Conservation (phyloP, 2,888 invertebrate species). For the Cyclophora albipunctata region DNA sequence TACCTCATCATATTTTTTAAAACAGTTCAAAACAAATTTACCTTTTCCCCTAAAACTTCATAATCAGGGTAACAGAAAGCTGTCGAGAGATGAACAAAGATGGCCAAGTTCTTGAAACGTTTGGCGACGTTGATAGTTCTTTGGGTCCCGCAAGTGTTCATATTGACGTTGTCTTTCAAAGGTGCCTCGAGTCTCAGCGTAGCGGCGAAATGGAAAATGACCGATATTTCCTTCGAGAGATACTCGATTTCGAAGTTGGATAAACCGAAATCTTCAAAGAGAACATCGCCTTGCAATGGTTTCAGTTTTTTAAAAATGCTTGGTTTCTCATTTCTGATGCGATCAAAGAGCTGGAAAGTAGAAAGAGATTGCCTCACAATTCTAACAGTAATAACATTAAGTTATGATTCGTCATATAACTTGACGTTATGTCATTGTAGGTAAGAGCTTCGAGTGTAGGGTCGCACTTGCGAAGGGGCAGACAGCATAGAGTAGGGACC, state of each 20-base stretch:
- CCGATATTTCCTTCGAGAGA: slow-evolving; percentile 80
- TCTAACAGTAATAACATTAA: too few species aligned
- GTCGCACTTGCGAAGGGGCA: too few species aligned
- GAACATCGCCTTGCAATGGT: slow-evolving; percentile 83
- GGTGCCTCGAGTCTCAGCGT: slow-evolving; percentile 92
- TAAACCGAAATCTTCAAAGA: slow-evolving; percentile 78
- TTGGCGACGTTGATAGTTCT: slow-evolving; percentile 85
- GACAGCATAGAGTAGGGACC: too few species aligned
- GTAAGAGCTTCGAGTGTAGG: too few species aligned
- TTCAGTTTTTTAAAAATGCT: slow-evolving; percentile 82
- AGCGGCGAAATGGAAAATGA: slow-evolving; percentile 95
- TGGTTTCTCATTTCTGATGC: slow-evolving; percentile 79
- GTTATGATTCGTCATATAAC: too few species aligned
- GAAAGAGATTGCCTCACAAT: background rate
- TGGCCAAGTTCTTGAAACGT: slow-evolving; percentile 81
- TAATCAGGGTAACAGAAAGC: slow-evolving; percentile 97
- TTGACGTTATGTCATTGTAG: too few species aligned
- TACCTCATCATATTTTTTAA: too few species aligned
- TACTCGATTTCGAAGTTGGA: slow-evolving; percentile 73
- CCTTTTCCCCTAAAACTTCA: slow-evolving; percentile 55
- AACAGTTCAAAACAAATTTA: slow-evolving; percentile 17
- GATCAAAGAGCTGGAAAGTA: slow-evolving; percentile 79
- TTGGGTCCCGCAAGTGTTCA: slow-evolving; percentile 93
- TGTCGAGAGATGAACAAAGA: slow-evolving; percentile 92
- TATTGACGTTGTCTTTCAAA: slow-evolving; percentile 87